A percentile compares a stretch with the other conserved stretches of the same genome.
These are phyloP conservation scores for Schizotus pectinicornis DNA, from an alignment of 2,888 invertebrate genomes.

Conservation along the genomic window DNA sequence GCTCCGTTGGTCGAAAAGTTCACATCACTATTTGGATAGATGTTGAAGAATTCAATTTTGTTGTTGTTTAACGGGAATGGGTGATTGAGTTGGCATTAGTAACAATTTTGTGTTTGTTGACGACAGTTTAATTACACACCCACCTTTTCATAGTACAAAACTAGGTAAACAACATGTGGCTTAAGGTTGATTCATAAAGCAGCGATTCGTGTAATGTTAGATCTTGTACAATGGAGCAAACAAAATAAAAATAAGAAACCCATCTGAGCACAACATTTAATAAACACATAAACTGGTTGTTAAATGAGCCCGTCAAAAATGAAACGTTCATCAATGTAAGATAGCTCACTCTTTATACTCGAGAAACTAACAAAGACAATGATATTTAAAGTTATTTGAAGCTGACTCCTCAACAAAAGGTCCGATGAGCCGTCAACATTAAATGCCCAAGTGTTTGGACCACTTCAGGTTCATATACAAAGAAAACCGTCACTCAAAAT, in stretches of 20 bases:
- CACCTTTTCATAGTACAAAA: too few species aligned
- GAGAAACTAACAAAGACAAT: conserved; percentile 46
- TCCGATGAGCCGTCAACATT: conserved; percentile 47
- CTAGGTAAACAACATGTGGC: conserved; percentile 9
- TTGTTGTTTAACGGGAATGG: too few species aligned
- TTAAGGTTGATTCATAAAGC: conserved; percentile 4
- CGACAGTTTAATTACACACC: too few species aligned
- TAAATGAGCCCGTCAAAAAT: conserved; percentile 38
- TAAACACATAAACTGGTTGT: conserved; percentile 42
- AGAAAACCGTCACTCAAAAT: conserved; percentile 41
- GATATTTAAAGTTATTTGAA: conserved; percentile 42
- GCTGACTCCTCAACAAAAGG: conserved; percentile 44
- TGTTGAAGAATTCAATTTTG: too few species aligned
- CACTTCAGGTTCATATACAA: conserved; percentile 43
- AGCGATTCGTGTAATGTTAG: conserved; percentile 1
- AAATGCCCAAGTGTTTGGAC: conserved; percentile 49
- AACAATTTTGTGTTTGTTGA: too few species aligned
- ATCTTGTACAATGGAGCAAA: conserved; percentile 29
- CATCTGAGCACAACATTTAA: conserved; percentile 36
- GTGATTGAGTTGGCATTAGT: too few species aligned
- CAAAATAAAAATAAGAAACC: conserved; percentile 31
- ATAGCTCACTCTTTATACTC: conserved; percentile 37
- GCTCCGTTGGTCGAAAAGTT: not conserved
- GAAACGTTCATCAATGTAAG: conserved; percentile 41
- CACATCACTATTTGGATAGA: too few species aligned